Percentiles rank a stretch among this genome's conserved stretches.
Evolutionary conservation across 2,113 vertebrate genomes (phyloP).

Genomic region (Periophthalmus modestus): DNA sequence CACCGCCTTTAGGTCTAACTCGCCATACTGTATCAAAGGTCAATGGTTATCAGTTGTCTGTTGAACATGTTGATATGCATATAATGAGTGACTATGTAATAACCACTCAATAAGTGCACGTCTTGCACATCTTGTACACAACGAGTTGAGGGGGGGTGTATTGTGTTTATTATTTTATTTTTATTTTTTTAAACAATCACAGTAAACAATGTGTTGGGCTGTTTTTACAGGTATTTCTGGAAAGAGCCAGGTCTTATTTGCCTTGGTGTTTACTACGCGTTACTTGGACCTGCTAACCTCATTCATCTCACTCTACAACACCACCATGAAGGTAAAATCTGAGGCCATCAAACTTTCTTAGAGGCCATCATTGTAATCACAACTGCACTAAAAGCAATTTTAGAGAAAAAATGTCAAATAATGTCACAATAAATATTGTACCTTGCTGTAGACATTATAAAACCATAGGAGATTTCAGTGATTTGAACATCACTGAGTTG

Average conservation of each 20-base stretch:
- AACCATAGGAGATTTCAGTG: no score
- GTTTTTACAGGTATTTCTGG: slow-evolving; percentile 91
- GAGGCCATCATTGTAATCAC: no score
- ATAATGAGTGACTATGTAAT: neutral
- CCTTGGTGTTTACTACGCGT: slow-evolving; percentile 96
- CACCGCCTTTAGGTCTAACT: neutral
- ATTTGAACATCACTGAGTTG: no score
- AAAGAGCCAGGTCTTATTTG: slow-evolving; percentile 98
- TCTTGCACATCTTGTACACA: neutral
- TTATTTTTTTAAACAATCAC: no score
- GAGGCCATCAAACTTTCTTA: neutral
- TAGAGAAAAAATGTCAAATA: no score
- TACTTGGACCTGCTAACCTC: slow-evolving; percentile 98
- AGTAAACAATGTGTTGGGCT: slow-evolving; percentile 2
- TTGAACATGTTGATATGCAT: neutral
- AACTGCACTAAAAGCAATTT: neutral
- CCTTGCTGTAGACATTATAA: no score
- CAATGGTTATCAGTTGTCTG: slow-evolving; percentile 34
- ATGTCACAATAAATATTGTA: no score
- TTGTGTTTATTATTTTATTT: no score
- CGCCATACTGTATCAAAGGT: neutral
- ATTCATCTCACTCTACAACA: slow-evolving; percentile 98
- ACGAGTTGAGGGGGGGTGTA: no score
- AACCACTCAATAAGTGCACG: neutral
- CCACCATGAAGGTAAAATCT: slow-evolving; percentile 91